Evolutionary conservation across 1,140 invertebrate genomes (phyloP), one percentile per base, ranked within the genome.

Genomic region (Drosophila aff.): DNA sequence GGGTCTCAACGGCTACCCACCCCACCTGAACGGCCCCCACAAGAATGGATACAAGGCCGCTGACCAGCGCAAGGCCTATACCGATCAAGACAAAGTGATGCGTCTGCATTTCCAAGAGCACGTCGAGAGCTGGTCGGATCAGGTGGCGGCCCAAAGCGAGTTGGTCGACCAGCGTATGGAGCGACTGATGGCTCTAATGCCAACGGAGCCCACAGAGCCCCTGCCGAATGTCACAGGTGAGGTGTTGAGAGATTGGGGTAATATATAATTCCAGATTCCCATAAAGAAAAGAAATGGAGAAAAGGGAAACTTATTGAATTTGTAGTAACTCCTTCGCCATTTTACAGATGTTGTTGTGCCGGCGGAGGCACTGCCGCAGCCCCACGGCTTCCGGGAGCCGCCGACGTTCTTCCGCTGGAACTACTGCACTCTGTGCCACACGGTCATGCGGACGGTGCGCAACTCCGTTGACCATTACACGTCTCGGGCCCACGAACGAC

Each of bases 381-480:
- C 31, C 15, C 40, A 33, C 2, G 44, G 26, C 53, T 63, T 69
- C 18, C 21, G 33, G 15, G 85, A 85, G 53, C 44, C 79, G 59
- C 75, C 64, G 26, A 59, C 58, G 4, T 62, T 85, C 15, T 91
- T 90, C 49, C 71, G 63, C 13, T 86, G 86, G 86, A 74, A 90
- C 36, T 71, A 67, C 53, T 90, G 85, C 23, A 55, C 52, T 16
- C 49, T 90, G 38, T 90, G 85, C 47, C 76, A 74, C 41, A 80
- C 76, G 5, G 41, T 47, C 15, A 80, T 90, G 76, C 62, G 86
- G 1, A 65, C 85, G 2, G 58, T 72, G 26, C 86, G 72, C 23
- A 90, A 74, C 18, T 93, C 93, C 0, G 84, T 93, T 62, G 78
- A 93, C 50, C 94, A 94, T 76, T 94, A 94, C 63, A 78, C 92